A percentile compares a stretch with the other conserved stretches of the same genome.
Conservation (phyloP, 2,888 invertebrate species). For the Hesperia comma region DNA sequence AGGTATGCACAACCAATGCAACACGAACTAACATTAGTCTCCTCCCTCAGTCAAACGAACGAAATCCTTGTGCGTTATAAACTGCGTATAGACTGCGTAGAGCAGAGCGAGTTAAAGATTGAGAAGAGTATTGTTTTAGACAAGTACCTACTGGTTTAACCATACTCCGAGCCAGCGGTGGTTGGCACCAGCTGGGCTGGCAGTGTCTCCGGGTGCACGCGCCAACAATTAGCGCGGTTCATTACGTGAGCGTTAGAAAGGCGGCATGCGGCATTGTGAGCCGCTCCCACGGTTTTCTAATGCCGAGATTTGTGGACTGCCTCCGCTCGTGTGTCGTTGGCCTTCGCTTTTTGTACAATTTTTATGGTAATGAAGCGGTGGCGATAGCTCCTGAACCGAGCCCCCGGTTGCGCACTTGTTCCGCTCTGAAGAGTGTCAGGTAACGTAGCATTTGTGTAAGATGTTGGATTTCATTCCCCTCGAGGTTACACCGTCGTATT, state of each 20-base stretch:
- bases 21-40: too few relatives aligned
- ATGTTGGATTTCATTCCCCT: neutral
- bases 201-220: constrained; percentile 20
- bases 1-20: too few relatives aligned
- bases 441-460: constrained; percentile 3
- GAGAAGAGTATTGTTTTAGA: too few relatives aligned
- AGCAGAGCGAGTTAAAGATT: too few relatives aligned
- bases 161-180: neutral
- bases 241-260: constrained; percentile 37
- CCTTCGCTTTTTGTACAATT: constrained; percentile 30
- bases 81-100: too few relatives aligned
- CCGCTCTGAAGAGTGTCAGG: constrained; percentile 5
- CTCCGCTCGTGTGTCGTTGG: constrained; percentile 33
- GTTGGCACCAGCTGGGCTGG: neutral
- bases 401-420: neutral
- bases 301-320: constrained; percentile 32
- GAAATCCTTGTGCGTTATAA: too few relatives aligned
- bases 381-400: neutral
- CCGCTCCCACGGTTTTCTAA: constrained; percentile 37
- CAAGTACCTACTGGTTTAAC: too few relatives aligned
- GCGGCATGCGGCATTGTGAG: constrained; percentile 33
- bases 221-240: constrained; percentile 35
- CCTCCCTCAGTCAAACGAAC: too few relatives aligned
- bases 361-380: constrained; percentile 19
- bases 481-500: neutral